These are phyloP conservation scores for Battus philenor DNA, from an alignment of 1,140 invertebrate genomes.

Conservation along the genomic window DNA sequence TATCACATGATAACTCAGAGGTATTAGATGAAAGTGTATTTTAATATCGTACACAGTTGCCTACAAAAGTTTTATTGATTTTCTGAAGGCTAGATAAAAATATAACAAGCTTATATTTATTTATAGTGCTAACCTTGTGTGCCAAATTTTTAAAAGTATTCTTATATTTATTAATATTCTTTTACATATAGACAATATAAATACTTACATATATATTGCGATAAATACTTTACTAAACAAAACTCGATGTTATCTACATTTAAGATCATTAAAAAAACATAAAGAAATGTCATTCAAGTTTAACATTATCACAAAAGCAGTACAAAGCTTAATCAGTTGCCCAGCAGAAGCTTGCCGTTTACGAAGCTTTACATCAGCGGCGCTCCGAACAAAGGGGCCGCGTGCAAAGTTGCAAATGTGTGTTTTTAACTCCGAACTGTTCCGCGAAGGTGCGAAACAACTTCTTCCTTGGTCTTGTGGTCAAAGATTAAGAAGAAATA, in stretches of 20 bases:
- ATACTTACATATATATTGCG: too few relatives aligned
- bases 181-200: too few relatives aligned
- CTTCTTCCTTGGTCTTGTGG: slow-evolving; percentile 1
- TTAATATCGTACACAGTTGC: too few relatives aligned
- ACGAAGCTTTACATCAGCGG: slow-evolving; percentile 18
- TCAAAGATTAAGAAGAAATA: slow-evolving; percentile 1
- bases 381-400: slow-evolving; percentile 21
- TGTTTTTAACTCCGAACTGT: slow-evolving; percentile 26
- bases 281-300: slow-evolving; percentile 1
- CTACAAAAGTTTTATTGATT: too few relatives aligned
- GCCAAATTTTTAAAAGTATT: too few relatives aligned
- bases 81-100: too few relatives aligned
- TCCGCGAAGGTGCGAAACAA: slow-evolving; percentile 17
- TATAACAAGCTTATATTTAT: too few relatives aligned
- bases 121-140: too few relatives aligned
- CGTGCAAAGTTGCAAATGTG: slow-evolving; percentile 27
- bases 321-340: slow-evolving; percentile 6
- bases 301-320: slow-evolving; percentile 15
- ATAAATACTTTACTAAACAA: too few relatives aligned
- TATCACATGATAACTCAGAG: too few relatives aligned
- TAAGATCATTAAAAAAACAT: not conserved
- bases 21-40: too few relatives aligned
- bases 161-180: not conserved
- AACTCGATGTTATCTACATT: too few relatives aligned
- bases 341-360: not conserved